Base-by-base conservation (phyloP, 2,888 invertebrate species). In the Tachina fera region DNA sequence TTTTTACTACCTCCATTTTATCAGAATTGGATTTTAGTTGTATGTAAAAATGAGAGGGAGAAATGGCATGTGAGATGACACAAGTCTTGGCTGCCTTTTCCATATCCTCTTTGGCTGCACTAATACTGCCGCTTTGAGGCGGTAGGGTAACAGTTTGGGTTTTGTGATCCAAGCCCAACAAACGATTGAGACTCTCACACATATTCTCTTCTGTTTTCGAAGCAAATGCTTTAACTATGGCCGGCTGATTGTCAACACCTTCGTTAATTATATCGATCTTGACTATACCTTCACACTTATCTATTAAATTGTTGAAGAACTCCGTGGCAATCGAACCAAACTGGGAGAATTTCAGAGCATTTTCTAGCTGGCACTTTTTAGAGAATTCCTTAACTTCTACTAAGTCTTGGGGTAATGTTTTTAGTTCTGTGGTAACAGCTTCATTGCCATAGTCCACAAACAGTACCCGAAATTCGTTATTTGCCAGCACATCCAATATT, bases 361-460 rank as follows among this genome's bases (percentile, higher is more conserved):
- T 93, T 78, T 94, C 94, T n/a, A 96, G 91, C 1, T 94, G 93
- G 88, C 95, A 96, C 84, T 94, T 94, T 83, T 94, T 93, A 0
- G 95, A 94, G 3, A 96, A 91, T 0, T 94, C 93, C 13, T 94
- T 94, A 82, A 94, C 93, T 6, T 93, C 89, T 67, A 93, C 93
- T 1, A 96, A 92, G 70, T 95, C 94, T 14, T 94, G 94, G 0
- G 96, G 95, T 53, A 96, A 90, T 78, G 93, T 93, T 75, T 94
- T 93, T 2, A 96, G 89, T 88, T 95, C 94, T 13, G 93, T 93
- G 0, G 94, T 94, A 8, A 94, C 91, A 0, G 94, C 94, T 1
- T 94, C 93, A 89, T 95, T 95, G 8, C 96, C 96, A 88, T 94
- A 96, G 90, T 96, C 96, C 6, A 96, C 94, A 88, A 96, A 96